Evolutionary conservation across 2,113 vertebrate genomes (phyloP), one percentile per base, ranked within the genome.

Genomic region (Megaceryle maxima): DNA sequence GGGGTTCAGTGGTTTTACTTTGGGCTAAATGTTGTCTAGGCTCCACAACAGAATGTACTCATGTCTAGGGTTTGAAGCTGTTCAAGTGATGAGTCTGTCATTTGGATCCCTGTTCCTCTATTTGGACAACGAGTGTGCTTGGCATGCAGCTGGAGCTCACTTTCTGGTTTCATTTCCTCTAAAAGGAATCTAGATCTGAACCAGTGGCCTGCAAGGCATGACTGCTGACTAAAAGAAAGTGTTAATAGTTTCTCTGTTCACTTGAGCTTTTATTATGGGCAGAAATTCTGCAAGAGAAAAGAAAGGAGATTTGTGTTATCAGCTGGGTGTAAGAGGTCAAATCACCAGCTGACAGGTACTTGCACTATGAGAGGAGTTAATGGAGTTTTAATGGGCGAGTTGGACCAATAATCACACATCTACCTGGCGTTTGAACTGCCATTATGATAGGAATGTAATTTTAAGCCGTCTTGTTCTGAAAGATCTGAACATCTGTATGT

Each of bases 321-420:
- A 92, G 55, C 84, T 95, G 33, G 7, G 29, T 68, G 25, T 37
- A 76, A 83, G 37, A 92, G 57, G 43, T 73, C 70, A 90, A 63
- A 93, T 70, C 86, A 77, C 62, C 24, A 75, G 20, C 68, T 86
- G 88, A 73, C 56, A 80, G 57, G 63, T 41, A 70, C 28, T 62
- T 24, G 33, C 43, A 81, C 16, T 48, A 31, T 33, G 10, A 83
- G 43, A 75, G n/a, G 28, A 72, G 35, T 82, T 88, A 86, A 94
- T 89, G 29, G 75, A 91, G 62, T 63, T 97, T 72, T 87, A 94
- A 82, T 91, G 62, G 92, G 39, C 44, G 51, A 94, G 29, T 48
- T 50, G 15, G 39, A 56, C 35, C 64, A 83, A 80, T 88, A 92
- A 79, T 72, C 74, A 94, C 57, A 91, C 20, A 78, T 53, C 57